Conservation (phyloP, 2,797 vertebrate species). For the Catostomus latipinnis region DNA sequence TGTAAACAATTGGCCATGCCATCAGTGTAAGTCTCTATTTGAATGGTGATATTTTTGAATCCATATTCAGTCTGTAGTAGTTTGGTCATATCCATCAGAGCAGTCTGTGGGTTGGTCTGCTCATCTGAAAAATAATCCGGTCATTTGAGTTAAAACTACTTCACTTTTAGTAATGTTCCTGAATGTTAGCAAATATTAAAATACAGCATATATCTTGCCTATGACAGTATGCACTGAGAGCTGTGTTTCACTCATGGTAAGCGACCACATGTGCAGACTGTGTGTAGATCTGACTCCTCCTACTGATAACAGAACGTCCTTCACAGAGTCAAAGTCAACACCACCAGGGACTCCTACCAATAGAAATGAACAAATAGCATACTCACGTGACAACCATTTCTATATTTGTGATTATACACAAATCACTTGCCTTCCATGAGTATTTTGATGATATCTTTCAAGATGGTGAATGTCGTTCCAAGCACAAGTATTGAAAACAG, state of each 20-base stretch:
- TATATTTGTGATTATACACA: neutral
- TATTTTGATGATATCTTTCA: constrained; percentile 85
- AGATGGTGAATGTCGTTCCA: constrained; percentile 83
- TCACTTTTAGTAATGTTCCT: neutral
- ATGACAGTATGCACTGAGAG: constrained; percentile 82
- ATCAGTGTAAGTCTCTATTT: constrained; percentile 78
- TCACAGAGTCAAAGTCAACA: constrained; percentile 70
- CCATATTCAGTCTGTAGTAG: constrained; percentile 80
- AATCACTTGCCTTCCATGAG: constrained; percentile 88
- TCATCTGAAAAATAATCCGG: constrained; percentile 71
- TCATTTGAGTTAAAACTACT: neutral
- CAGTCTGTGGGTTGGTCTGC: constrained; percentile 67
- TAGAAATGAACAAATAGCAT: constrained; percentile 4
- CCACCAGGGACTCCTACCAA: constrained; percentile 77
- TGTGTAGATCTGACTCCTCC: constrained; percentile 78
- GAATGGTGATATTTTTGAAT: constrained; percentile 83
- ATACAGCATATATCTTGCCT: constrained; percentile 71
- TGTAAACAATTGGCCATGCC: constrained; percentile 68
- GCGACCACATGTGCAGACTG: constrained; percentile 85
- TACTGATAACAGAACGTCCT: constrained; percentile 78
- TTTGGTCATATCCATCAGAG: constrained; percentile 79
- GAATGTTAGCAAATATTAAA: neutral
- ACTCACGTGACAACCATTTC: neutral
- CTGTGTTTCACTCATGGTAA: constrained; percentile 77
- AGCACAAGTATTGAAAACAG: constrained; percentile 90